These are phyloP conservation scores for Poecilia latipinna DNA, from an alignment of 2,113 vertebrate genomes.

Conservation along the genomic window DNA sequence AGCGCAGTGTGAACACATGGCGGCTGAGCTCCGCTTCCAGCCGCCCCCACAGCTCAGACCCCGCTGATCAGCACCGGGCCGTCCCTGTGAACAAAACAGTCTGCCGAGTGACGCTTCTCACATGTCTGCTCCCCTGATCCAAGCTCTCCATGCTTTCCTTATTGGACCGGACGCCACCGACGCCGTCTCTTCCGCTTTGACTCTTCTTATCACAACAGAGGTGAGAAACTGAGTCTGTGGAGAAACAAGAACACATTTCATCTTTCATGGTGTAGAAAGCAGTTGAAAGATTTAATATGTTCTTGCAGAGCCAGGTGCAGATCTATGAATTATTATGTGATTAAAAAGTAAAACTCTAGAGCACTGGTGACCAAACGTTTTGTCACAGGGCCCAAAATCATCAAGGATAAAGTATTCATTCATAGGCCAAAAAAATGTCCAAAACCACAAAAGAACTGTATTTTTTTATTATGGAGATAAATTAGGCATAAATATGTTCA, in stretches of 20 bases:
- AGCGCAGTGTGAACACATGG: slow-evolving; percentile 64
- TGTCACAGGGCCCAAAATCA: no score
- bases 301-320: neutral
- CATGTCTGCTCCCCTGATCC: slow-evolving; percentile 53
- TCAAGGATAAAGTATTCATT: no score
- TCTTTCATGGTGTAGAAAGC: neutral
- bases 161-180: slow-evolving; percentile 44
- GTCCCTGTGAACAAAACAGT: slow-evolving; percentile 38
- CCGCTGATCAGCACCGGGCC: slow-evolving; percentile 64
- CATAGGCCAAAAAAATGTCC: no score
- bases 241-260: no score
- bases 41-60: slow-evolving; percentile 10
- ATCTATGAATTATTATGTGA: no score
- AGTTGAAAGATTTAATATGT: neutral
- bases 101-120: slow-evolving; percentile 66
- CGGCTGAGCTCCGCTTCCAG: slow-evolving; percentile 31
- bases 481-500: no score
- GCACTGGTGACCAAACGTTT: no score
- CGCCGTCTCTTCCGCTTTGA: slow-evolving; percentile 24
- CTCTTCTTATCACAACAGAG: slow-evolving; percentile 51
- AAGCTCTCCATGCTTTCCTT: slow-evolving; percentile 41
- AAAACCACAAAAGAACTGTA: no score
- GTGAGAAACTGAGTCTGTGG: neutral
- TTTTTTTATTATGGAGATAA: no score
- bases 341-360: neutral